Evolutionary conservation across 2,888 invertebrate genomes (phyloP).

Genomic region (Leptura quadrifasciata): DNA sequence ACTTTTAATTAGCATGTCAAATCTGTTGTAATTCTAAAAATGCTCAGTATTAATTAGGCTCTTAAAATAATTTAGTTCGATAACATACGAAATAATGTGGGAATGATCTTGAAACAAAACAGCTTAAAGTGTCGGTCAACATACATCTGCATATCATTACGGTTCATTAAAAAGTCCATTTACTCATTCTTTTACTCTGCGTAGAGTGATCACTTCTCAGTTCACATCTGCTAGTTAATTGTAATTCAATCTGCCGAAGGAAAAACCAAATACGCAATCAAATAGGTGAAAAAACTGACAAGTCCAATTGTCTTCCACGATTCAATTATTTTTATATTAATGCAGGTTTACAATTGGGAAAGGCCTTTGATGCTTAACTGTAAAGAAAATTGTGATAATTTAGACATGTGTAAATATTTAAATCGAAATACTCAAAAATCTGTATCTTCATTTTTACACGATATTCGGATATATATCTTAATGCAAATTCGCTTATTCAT

Average conservation of each 20-base stretch:
- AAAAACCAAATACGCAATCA: background rate
- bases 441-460: no score
- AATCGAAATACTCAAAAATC: no score
- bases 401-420: no score
- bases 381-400: no score
- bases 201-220: background rate
- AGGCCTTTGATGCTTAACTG: no score
- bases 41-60: conserved; percentile 20
- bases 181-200: background rate
- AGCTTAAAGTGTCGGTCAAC: background rate
- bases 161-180: background rate
- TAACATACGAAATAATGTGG: conserved; percentile 1
- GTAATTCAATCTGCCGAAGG: background rate
- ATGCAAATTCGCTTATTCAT: no score
- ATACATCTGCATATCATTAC: conserved; percentile 12
- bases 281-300: background rate
- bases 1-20: conserved; percentile 18
- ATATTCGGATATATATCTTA: no score
- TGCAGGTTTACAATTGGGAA: no score
- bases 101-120: background rate
- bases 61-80: conserved; percentile 7
- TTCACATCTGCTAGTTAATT: background rate
- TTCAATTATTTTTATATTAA: no score
- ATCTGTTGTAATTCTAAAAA: conserved; percentile 2
- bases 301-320: background rate